phyloP scores from a whole-genome alignment of 2,797 vertebrate species.

The Microchirus variegatus region DNA sequence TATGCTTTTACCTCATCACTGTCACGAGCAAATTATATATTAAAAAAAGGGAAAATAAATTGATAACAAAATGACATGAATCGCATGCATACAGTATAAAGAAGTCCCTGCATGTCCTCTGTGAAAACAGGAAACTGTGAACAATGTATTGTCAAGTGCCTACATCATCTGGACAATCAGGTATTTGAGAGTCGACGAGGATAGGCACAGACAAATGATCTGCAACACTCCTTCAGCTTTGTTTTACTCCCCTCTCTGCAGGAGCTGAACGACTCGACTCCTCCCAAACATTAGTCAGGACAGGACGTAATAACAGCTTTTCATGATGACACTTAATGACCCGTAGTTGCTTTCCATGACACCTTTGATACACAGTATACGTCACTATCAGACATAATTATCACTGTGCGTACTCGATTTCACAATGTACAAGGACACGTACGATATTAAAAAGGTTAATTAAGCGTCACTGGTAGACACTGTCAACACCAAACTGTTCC shows the following conservation, averaged over 20 bases:
- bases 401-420: background rate
- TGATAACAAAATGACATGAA: background rate
- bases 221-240: constrained; percentile 18
- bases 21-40: background rate
- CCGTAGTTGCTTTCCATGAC: background rate
- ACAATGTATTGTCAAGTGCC: constrained; percentile 40
- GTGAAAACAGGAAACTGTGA: constrained; percentile 46
- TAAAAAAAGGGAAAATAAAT: background rate
- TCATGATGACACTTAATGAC: background rate
- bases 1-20: too few species aligned
- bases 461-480: background rate
- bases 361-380: background rate
- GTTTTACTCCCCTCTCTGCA: background rate
- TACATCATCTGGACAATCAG: constrained; percentile 40
- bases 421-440: background rate
- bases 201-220: constrained; percentile 14
- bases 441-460: background rate
- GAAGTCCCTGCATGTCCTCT: background rate
- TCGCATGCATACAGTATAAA: background rate
- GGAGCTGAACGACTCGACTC: constrained; percentile 1
- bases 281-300: constrained; percentile 6
- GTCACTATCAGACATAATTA: background rate
- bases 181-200: constrained; percentile 5
- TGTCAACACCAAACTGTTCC: background rate
- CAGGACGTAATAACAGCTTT: constrained; percentile 1